A percentile compares a stretch with the other conserved stretches of the same genome.
Conservation (phyloP, 2,888 invertebrate genomes). For the Osedax fenrisi region DNA sequence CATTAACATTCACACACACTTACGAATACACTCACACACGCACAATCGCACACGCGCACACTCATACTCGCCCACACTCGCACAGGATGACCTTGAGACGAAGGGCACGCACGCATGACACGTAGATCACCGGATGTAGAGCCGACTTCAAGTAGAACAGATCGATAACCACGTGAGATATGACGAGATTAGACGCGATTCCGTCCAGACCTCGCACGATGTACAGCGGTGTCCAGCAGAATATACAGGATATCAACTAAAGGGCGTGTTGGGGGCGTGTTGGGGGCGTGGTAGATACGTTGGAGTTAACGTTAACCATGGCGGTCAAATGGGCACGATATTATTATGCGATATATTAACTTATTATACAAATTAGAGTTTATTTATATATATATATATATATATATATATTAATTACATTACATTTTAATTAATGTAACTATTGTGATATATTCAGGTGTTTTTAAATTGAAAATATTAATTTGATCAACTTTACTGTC, state of each 20-base stretch:
- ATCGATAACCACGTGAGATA: slow-evolving; percentile 30
- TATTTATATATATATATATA: too few species aligned
- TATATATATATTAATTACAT: too few species aligned
- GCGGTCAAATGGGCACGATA: too few species aligned
- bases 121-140: slow-evolving; percentile 34
- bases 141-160: slow-evolving; percentile 35
- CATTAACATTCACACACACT: not conserved
- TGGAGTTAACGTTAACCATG: too few species aligned
- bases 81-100: slow-evolving; percentile 31
- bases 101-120: slow-evolving; percentile 34
- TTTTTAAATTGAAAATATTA: too few species aligned
- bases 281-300: too few species aligned
- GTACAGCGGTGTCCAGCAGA: slow-evolving; percentile 30
- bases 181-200: slow-evolving; percentile 21
- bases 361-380: too few species aligned
- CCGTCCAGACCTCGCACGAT: slow-evolving; percentile 33
- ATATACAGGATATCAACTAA: slow-evolving; percentile 5
- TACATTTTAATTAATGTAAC: too few species aligned
- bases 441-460: too few species aligned
- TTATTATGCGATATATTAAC: too few species aligned
- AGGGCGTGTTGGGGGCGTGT: too few species aligned
- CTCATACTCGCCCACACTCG: not conserved
- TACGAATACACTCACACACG: not conserved
- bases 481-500: too few species aligned
- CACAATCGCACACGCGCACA: not conserved